Conservation (phyloP, 2,888 invertebrate genomes). For the Hecatera dysodea region DNA sequence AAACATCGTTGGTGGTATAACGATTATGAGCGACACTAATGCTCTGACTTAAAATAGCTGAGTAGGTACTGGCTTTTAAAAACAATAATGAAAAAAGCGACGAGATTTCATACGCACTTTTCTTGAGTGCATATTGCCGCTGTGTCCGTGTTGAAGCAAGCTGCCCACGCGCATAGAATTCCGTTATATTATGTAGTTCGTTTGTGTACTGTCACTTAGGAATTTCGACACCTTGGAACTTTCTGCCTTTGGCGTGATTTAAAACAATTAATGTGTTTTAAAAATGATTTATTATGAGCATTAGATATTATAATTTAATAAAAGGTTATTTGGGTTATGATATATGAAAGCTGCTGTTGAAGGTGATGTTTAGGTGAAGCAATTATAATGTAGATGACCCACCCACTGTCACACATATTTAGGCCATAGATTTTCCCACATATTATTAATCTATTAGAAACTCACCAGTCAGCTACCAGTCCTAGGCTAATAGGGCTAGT, state of each 20-base stretch:
- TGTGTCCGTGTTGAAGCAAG: constrained; percentile 37
- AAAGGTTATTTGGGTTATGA: constrained; percentile 15
- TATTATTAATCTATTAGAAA: too few species aligned
- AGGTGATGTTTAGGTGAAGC: constrained; percentile 14
- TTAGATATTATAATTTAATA: constrained; percentile 26
- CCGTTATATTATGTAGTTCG: constrained; percentile 54
- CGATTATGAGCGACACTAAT: constrained; percentile 28
- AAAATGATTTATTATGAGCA: constrained; percentile 48
- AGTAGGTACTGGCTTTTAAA: constrained; percentile 30
- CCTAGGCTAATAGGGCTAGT: too few species aligned
- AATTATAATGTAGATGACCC: not conserved
- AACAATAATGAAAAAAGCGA: constrained; percentile 27
- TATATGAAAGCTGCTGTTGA: constrained; percentile 24
- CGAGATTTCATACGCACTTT: constrained; percentile 34
- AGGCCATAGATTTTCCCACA: not conserved
- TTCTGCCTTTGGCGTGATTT: constrained; percentile 39
- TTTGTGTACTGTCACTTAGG: constrained; percentile 50
- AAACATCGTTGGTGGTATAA: constrained; percentile 39
- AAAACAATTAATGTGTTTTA: constrained; percentile 47
- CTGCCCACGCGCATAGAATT: constrained; percentile 61
- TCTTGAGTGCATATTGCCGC: constrained; percentile 44
- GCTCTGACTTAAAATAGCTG: constrained; percentile 30
- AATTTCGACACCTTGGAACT: constrained; percentile 50
- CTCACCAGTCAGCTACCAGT: too few species aligned
- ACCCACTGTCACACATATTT: not conserved